These are phyloP conservation scores for Mergus octosetaceus DNA, from an alignment of 2,797 vertebrate genomes.

Conservation along the genomic window DNA sequence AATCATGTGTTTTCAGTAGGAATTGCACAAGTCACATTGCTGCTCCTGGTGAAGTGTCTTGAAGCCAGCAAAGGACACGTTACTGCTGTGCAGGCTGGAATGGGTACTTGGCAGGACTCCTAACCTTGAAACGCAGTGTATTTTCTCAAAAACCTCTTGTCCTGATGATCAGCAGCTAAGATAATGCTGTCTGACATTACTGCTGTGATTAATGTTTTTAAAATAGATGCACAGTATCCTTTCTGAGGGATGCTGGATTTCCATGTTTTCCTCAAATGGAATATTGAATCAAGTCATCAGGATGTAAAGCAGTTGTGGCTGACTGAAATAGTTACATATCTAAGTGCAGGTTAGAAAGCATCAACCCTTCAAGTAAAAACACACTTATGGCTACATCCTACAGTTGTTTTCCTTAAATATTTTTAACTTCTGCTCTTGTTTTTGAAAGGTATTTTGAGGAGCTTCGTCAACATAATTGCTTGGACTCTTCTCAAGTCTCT, in stretches of 20 bases:
- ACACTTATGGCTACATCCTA: neutral
- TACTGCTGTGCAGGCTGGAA: neutral
- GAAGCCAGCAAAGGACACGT: fast-evolving
- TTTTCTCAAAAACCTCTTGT: neutral
- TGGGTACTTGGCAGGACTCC: neutral
- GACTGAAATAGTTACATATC: conserved; percentile 8
- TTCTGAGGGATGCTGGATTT: neutral
- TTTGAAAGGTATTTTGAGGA: conserved; percentile 53
- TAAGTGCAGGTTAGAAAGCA: conserved; percentile 38
- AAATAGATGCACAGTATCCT: neutral
- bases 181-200: neutral
- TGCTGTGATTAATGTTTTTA: neutral
- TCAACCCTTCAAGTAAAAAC: neutral
- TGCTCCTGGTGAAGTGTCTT: fast-evolving
- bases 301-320: neutral
- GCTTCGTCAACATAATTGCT: conserved; percentile 1
- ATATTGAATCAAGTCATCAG: neutral
- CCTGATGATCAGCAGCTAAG: neutral
- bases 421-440: conserved; percentile 24
- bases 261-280: neutral
- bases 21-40: neutral
- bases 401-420: conserved; percentile 36
- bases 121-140: neutral
- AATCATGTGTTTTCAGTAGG: fast-evolving
- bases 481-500: conserved; percentile 3